Conservation (phyloP, 2,797 vertebrate genomes). For the Tragelaphus eurycerus region DNA sequence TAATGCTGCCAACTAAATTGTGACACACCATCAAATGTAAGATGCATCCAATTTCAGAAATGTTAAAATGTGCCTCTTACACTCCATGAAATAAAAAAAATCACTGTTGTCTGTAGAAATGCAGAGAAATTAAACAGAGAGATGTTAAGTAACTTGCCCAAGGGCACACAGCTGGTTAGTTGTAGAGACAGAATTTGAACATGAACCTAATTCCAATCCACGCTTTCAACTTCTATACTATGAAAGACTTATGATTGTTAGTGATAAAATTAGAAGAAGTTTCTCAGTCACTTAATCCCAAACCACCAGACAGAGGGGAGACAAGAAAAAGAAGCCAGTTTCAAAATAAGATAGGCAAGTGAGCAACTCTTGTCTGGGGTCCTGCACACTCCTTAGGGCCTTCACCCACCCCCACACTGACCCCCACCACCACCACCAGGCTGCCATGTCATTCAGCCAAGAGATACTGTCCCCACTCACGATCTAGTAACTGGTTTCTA, state of each 20-base stretch:
- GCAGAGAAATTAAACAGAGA: background rate
- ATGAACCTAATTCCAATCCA: background rate
- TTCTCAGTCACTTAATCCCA: background rate
- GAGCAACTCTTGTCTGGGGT: background rate
- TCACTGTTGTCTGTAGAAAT: background rate
- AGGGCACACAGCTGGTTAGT: background rate
- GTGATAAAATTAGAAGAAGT: background rate
- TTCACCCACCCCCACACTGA: background rate
- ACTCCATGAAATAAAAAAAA: background rate
- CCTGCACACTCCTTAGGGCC: too few relatives aligned
- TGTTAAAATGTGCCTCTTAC: background rate
- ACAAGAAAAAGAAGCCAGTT: background rate
- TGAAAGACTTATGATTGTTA: background rate
- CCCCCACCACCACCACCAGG: accelerated
- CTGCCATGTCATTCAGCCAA: background rate
- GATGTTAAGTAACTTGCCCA: background rate
- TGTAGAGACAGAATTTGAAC: background rate
- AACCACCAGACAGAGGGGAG: background rate
- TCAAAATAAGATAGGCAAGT: background rate
- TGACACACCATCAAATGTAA: background rate
- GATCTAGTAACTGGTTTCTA: background rate
- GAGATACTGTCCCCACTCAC: background rate
- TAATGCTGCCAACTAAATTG: background rate
- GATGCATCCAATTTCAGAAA: constrained; percentile 9
- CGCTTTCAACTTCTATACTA: background rate